A percentile compares a stretch with the other conserved stretches of the same genome.
phyloP scores from a whole-genome alignment of 2,113 vertebrate species.

The Lates calcarifer region DNA sequence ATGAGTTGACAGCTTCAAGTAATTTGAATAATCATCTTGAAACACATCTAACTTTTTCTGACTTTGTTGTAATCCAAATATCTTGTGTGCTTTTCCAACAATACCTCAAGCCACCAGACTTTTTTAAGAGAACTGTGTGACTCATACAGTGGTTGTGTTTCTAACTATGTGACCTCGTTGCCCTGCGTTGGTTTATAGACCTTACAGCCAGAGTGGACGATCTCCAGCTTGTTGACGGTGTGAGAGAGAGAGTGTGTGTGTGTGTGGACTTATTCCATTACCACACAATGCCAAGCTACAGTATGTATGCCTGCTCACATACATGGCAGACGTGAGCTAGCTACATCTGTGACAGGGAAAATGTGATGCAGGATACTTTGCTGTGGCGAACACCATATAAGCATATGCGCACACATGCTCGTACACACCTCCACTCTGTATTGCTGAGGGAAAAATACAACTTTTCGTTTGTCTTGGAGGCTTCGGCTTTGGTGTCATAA shows the following conservation, averaged over 20 bases:
- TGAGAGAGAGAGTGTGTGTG: constrained; percentile 12
- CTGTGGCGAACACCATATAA: constrained; percentile 40
- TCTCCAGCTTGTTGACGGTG: constrained; percentile 57
- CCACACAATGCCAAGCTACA: constrained; percentile 51
- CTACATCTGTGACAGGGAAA: constrained; percentile 73
- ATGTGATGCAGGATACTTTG: constrained; percentile 63
- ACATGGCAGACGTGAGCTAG: constrained; percentile 63
- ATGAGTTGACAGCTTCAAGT: neutral
- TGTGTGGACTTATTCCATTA: constrained; percentile 64
- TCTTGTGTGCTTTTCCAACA: constrained; percentile 40
- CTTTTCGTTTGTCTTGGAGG: constrained; percentile 74
- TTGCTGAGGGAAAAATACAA: constrained; percentile 72
- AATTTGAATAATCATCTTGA: constrained; percentile 13
- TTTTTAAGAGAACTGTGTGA: constrained; percentile 53
- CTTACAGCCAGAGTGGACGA: constrained; percentile 59
- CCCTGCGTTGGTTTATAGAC: constrained; percentile 62
- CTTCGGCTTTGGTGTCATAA: constrained; percentile 50
- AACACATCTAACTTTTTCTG: constrained; percentile 25
- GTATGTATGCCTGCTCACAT: constrained; percentile 73
- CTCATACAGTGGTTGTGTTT: constrained; percentile 45
- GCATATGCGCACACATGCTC: constrained; percentile 51
- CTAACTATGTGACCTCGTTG: constrained; percentile 63
- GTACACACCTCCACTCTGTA: constrained; percentile 39
- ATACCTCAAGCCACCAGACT: constrained; percentile 33
- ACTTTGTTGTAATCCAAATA: constrained; percentile 27